Evolutionary conservation across 2,113 vertebrate genomes (phyloP).

Genomic region (Anguilla japonica): DNA sequence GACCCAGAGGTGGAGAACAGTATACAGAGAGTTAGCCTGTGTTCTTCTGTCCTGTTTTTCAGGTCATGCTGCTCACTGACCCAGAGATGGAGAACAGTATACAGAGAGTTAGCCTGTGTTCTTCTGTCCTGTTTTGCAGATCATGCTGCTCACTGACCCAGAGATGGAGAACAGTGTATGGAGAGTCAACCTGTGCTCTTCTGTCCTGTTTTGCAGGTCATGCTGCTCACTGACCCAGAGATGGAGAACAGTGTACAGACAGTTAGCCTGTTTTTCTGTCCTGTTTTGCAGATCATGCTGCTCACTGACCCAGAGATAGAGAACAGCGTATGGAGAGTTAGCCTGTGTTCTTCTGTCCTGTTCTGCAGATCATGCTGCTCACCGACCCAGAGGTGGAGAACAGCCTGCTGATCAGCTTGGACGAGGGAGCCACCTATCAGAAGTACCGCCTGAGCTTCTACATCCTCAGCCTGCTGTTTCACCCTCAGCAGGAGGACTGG

Average conservation of each 20-base stretch:
- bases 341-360: constrained; percentile 17
- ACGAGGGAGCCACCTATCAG: constrained; percentile 92
- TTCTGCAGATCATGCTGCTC: constrained; percentile 86
- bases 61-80: too few species aligned
- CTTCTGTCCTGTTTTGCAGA: too few species aligned
- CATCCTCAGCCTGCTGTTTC: constrained; percentile 91
- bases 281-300: constrained; percentile 83
- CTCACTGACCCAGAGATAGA: constrained; percentile 93
- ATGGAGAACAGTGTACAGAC: too few species aligned
- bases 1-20: too few species aligned
- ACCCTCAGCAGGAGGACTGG: constrained; percentile 93
- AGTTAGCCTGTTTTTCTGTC: not conserved
- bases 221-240: too few species aligned
- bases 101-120: too few species aligned
- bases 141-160: too few species aligned
- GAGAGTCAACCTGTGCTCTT: constrained; percentile 40
- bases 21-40: too few species aligned
- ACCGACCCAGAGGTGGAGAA: constrained; percentile 94
- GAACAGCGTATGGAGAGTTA: constrained; percentile 67
- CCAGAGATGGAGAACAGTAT: too few species aligned
- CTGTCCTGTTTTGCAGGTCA: too few species aligned
- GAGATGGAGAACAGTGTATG: too few species aligned
- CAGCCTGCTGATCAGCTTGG: constrained; percentile 91
- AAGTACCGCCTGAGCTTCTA: constrained; percentile 89
- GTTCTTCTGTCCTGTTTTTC: too few species aligned